Conservation (phyloP, 2,113 vertebrate species). For the Alectura lathami region DNA sequence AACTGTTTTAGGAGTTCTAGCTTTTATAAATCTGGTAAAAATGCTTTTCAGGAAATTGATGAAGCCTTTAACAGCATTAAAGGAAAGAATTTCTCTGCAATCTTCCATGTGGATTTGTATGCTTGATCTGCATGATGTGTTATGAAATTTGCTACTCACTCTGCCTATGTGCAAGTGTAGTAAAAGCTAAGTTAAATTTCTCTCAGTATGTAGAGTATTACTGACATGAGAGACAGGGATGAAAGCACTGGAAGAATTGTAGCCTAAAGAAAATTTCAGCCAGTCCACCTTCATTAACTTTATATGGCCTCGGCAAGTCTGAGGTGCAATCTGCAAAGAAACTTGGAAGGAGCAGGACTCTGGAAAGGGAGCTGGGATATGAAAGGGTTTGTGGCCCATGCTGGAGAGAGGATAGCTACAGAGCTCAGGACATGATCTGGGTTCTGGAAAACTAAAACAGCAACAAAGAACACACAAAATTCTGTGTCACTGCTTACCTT, state of each 20-base stretch:
- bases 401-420: neutral
- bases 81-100: neutral
- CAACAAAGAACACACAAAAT: neutral
- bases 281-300: conserved; percentile 53
- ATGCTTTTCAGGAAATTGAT: neutral
- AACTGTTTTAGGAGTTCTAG: neutral
- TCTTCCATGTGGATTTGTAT: neutral
- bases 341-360: neutral
- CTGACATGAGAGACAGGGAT: conserved; percentile 12
- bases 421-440: neutral
- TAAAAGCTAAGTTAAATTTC: neutral
- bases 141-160: neutral
- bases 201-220: neutral
- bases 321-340: conserved; percentile 9
- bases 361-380: neutral
- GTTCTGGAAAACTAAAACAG: neutral
- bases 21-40: neutral
- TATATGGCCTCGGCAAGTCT: conserved; percentile 9
- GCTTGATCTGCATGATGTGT: neutral
- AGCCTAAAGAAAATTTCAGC: conserved; percentile 48
- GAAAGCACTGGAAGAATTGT: conserved; percentile 14
- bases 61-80: neutral
- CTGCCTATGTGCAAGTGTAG: neutral
- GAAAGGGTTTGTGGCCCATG: fast-evolving
- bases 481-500: neutral